A percentile compares a stretch with the other conserved stretches of the same genome.
Conservation (phyloP, 2,888 invertebrate genomes). For the Nephrotoma flavescens region DNA sequence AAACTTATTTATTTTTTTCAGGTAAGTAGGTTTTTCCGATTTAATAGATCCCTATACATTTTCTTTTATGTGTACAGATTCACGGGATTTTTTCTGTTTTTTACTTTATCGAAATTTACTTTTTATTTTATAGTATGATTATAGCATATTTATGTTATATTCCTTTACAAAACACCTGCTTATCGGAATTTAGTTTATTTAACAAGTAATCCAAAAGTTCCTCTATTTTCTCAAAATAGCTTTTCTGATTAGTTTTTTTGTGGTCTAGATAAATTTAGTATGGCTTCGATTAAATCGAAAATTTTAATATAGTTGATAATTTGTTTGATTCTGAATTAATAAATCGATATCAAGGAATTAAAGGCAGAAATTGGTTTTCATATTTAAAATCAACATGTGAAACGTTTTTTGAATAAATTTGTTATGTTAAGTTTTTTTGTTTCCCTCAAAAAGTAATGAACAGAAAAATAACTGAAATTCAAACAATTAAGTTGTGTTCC, state of each 20-base stretch:
- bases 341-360: too few relatives aligned
- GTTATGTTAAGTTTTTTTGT: too few relatives aligned
- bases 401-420: too few relatives aligned
- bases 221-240: not conserved
- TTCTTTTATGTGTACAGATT: not conserved
- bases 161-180: not conserved
- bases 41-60: not conserved
- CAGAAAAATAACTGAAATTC: too few relatives aligned
- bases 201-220: not conserved
- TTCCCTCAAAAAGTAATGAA: too few relatives aligned
- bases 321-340: too few relatives aligned
- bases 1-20: not conserved
- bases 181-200: not conserved
- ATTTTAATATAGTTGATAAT: not conserved
- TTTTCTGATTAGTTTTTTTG: not conserved
- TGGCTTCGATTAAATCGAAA: not conserved
- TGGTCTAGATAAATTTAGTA: not conserved
- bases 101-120: not conserved
- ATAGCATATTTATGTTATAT: not conserved
- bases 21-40: not conserved
- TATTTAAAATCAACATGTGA: too few relatives aligned
- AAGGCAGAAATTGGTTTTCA: too few relatives aligned
- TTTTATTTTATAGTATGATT: not conserved
- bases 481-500: too few relatives aligned
- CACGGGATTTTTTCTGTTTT: not conserved